Evolutionary conservation across 2,113 vertebrate species (phyloP).

Genomic region (Malurus elegans): DNA sequence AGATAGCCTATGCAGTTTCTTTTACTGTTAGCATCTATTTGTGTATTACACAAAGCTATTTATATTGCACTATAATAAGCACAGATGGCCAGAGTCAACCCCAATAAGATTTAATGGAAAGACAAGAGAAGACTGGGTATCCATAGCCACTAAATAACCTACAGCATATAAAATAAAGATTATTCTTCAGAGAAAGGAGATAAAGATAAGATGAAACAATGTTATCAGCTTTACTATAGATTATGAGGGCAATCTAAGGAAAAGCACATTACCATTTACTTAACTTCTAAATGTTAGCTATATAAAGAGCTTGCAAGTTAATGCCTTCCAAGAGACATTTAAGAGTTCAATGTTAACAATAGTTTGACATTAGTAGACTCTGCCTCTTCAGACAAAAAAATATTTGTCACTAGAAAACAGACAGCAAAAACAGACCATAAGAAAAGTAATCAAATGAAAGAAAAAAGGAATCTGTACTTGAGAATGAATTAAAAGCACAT

Average conservation of each 20-base stretch:
- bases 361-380: not conserved
- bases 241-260: conserved; percentile 59
- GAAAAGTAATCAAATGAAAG: not conserved
- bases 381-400: not conserved
- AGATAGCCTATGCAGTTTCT: not conserved
- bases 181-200: conserved; percentile 65
- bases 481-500: not conserved
- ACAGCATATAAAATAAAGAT: conserved; percentile 64
- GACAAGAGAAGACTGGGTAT: conserved; percentile 50
- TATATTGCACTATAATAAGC: conserved; percentile 47
- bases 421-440: not conserved
- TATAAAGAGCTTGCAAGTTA: conserved; percentile 41
- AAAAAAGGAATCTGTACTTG: not conserved
- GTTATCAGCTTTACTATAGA: conserved; percentile 67
- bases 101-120: conserved; percentile 67
- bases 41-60: conserved; percentile 47
- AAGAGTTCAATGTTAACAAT: not conserved
- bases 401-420: not conserved
- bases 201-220: conserved; percentile 61
- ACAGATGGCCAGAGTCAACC: conserved; percentile 65
- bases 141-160: conserved; percentile 62
- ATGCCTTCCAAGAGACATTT: not conserved
- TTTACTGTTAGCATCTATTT: not conserved
- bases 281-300: conserved; percentile 37
- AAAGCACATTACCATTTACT: conserved; percentile 53